These are phyloP conservation scores for Mormoops blainvillei DNA, from an alignment of 2,113 vertebrate genomes.

Conservation along the genomic window DNA sequence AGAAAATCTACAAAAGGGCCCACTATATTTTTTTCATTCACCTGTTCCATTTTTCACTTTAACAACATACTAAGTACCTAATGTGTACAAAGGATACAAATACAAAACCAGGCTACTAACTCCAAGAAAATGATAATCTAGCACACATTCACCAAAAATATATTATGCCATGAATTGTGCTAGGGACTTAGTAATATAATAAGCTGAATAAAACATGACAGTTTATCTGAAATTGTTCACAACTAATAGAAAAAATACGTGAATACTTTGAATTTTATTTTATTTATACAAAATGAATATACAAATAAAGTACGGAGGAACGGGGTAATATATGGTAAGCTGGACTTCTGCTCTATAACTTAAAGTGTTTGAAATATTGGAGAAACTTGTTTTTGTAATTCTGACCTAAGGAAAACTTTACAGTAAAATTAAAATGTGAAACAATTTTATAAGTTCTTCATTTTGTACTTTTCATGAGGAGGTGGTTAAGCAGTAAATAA, in stretches of 20 bases:
- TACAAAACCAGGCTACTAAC: not conserved
- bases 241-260: not conserved
- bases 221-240: not conserved
- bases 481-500: not conserved
- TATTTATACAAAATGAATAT: not conserved
- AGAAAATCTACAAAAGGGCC: not conserved
- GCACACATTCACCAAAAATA: not conserved
- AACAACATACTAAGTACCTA: not conserved
- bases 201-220: not conserved
- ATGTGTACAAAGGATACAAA: not conserved
- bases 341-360: not conserved
- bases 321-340: not conserved
- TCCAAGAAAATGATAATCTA: not conserved
- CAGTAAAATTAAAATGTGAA: slow-evolving; percentile 11
- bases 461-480: not conserved
- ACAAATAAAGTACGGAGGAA: not conserved
- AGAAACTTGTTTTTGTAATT: not conserved
- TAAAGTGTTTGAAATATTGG: not conserved
- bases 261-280: not conserved
- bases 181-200: not conserved
- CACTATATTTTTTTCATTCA: not conserved
- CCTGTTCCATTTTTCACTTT: not conserved
- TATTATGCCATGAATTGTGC: not conserved
- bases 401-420: not conserved
- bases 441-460: not conserved